Percentiles rank a stretch among this genome's conserved stretches.
phyloP scores from a whole-genome alignment of 1,140 invertebrate species.

The Uloborus diversus region DNA sequence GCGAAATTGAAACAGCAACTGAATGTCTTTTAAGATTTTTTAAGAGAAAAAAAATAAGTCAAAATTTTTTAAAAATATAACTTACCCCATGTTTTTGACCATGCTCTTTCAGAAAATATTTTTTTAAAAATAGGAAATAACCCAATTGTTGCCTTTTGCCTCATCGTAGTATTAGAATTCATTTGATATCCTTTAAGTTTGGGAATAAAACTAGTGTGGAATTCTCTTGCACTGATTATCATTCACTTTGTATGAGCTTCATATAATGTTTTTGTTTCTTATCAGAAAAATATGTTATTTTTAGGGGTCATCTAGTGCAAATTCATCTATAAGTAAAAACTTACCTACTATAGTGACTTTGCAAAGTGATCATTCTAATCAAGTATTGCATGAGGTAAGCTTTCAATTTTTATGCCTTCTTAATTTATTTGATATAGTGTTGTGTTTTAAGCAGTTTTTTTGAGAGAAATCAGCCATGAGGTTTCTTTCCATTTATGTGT shows the following conservation, averaged over 20 bases:
- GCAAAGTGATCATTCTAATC: conserved; percentile 5
- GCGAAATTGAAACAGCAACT: too few relatives aligned
- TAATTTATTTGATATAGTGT: background rate
- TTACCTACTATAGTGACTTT: conserved; percentile 38
- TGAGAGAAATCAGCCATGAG: too few relatives aligned
- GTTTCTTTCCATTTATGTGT: too few relatives aligned
- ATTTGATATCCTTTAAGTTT: too few relatives aligned
- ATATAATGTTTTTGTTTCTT: background rate
- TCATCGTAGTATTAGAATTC: too few relatives aligned
- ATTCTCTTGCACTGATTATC: background rate
- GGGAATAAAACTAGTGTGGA: too few relatives aligned
- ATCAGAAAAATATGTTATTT: background rate
- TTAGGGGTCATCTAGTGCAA: background rate
- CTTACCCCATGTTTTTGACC: too few relatives aligned
- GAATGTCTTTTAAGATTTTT: too few relatives aligned
- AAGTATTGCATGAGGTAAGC: conserved; percentile 33
- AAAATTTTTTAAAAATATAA: background rate
- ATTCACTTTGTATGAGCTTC: background rate
- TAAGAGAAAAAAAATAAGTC: background rate
- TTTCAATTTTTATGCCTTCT: background rate
- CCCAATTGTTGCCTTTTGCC: too few relatives aligned
- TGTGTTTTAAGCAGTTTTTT: background rate
- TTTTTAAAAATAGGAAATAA: too few relatives aligned
- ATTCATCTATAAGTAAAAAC: background rate
- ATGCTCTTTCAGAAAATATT: too few relatives aligned